Conservation (phyloP, 2,888 invertebrate species). For the Octodonta nipae region DNA sequence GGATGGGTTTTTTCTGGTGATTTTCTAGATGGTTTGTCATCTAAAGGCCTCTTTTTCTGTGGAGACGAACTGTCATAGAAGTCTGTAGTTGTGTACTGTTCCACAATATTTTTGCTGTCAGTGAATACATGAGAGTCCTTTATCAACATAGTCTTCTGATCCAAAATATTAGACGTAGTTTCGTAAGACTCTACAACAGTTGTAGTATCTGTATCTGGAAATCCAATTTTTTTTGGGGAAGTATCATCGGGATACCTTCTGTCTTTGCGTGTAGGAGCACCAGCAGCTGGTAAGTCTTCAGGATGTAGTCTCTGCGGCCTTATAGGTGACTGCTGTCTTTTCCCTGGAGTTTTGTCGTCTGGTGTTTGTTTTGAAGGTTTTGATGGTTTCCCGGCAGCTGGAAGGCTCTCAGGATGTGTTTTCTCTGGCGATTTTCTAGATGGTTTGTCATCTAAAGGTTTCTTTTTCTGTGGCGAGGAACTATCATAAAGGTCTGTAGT, state of each 20-base stretch:
- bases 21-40: background rate
- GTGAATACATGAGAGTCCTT: constrained; percentile 22
- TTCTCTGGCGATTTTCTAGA: background rate
- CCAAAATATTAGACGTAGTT: constrained; percentile 20
- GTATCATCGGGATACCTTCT: too few relatives aligned
- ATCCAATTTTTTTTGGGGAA: constrained; percentile 2
- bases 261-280: constrained; percentile 4
- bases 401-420: background rate
- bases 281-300: constrained; percentile 9
- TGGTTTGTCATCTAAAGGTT: too few relatives aligned
- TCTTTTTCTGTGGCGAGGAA: constrained; percentile 1
- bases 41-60: background rate
- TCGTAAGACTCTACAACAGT: constrained; percentile 20
- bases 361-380: background rate
- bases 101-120: constrained; percentile 17
- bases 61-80: background rate
- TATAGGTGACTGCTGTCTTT: background rate
- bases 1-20: constrained; percentile 2
- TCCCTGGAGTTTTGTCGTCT: background rate
- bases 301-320: constrained; percentile 4
- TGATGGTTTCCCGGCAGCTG: background rate
- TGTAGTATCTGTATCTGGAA: too few relatives aligned
- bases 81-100: constrained; percentile 10
- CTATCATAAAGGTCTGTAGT: too few relatives aligned
- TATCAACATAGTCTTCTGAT: constrained; percentile 22